These are phyloP conservation scores for Colinus virginianus DNA, from an alignment of 2,113 vertebrate genomes.

Conservation along the genomic window DNA sequence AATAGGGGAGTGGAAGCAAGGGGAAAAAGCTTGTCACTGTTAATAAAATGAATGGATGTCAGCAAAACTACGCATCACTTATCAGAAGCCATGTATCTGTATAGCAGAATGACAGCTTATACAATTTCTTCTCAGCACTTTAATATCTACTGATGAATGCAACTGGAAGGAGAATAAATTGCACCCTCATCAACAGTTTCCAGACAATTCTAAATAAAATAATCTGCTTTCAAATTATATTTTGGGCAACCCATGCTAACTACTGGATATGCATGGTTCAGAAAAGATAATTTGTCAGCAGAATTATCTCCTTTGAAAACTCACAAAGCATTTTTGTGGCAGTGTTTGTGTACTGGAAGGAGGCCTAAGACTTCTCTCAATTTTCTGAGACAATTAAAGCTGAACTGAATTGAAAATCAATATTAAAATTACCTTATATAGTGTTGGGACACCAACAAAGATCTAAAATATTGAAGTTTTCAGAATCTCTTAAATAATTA, in stretches of 20 bases:
- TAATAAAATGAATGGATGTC: constrained; percentile 39
- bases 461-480: background rate
- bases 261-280: background rate
- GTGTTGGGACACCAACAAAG: background rate
- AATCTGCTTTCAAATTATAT: background rate
- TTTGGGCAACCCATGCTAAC: background rate
- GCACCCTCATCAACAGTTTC: background rate
- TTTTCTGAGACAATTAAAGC: background rate
- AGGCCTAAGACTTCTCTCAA: background rate
- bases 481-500: background rate
- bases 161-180: background rate
- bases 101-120: background rate
- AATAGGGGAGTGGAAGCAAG: background rate
- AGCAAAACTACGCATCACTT: constrained; percentile 12
- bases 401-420: background rate
- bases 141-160: background rate
- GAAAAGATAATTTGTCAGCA: background rate
- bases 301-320: constrained; percentile 6
- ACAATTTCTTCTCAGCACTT: background rate
- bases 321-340: background rate
- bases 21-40: background rate
- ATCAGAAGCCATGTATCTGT: background rate
- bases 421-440: background rate
- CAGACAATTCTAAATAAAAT: constrained; percentile 6
- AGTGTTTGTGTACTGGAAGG: background rate